Evolutionary conservation across 2,797 vertebrate genomes (phyloP).

Genomic region (Sparus aurata): DNA sequence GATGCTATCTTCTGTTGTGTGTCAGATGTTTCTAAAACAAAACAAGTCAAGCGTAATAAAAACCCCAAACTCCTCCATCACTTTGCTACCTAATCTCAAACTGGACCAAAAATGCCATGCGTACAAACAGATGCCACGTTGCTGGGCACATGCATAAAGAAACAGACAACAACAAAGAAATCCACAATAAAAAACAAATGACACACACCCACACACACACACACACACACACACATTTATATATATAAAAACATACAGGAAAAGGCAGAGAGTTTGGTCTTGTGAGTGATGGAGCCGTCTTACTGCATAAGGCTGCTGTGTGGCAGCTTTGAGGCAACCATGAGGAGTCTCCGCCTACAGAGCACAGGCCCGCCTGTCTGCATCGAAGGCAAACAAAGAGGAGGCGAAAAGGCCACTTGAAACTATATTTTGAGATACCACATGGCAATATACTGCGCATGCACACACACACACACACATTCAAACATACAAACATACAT

Average conservation of each 20-base stretch:
- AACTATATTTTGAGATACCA: conserved; percentile 49
- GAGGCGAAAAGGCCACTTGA: conserved; percentile 70
- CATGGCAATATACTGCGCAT: conserved; percentile 16
- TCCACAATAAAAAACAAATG: conserved; percentile 18
- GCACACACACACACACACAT: neutral
- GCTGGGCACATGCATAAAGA: conserved; percentile 31
- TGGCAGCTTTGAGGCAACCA: conserved; percentile 58
- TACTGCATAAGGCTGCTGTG: conserved; percentile 71
- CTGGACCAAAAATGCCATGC: conserved; percentile 25
- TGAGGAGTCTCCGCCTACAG: conserved; percentile 35
- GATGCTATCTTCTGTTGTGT: neutral
- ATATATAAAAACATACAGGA: conserved; percentile 26
- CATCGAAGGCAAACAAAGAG: conserved; percentile 49
- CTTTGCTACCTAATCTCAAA: conserved; percentile 26
- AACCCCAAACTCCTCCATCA: neutral
- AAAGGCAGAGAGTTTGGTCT: conserved; percentile 68
- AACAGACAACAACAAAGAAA: conserved; percentile 12
- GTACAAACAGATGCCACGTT: conserved; percentile 19
- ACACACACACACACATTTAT: neutral
- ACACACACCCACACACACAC: neutral
- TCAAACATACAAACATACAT: neutral
- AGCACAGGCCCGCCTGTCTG: conserved; percentile 52
- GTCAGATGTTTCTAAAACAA: conserved; percentile 32
- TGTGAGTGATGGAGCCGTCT: conserved; percentile 52
- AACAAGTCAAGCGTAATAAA: conserved; percentile 6